Conservation (phyloP, 2,888 invertebrate genomes). For the Tromatobia lineatoria region DNA sequence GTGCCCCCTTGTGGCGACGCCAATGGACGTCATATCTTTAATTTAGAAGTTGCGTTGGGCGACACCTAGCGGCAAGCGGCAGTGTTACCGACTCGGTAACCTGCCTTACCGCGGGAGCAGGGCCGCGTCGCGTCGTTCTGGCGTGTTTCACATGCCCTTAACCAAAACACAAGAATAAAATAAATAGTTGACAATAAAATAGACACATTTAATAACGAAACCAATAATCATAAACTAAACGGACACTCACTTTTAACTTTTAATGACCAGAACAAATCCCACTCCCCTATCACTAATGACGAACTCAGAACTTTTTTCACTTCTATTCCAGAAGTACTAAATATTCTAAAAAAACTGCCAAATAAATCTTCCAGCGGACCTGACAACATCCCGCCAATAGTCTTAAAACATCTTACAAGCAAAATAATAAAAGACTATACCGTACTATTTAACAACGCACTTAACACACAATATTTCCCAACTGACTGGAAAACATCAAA, state of each 20-base stretch:
- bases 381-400: constrained; percentile 35
- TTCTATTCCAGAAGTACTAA: no score
- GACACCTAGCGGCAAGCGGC: no score
- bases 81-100: no score
- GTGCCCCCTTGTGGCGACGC: no score
- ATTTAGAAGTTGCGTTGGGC: no score
- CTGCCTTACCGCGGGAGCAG: no score
- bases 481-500: constrained; percentile 11
- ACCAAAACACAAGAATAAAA: constrained; percentile 5
- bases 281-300: no score
- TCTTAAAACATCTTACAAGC: constrained; percentile 11
- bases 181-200: constrained; percentile 20
- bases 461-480: constrained; percentile 25
- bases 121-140: no score
- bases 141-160: no score
- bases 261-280: constrained; percentile 6
- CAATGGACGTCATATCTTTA: no score
- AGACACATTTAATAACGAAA: constrained; percentile 2
- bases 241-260: constrained; percentile 5
- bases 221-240: neutral
- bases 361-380: constrained; percentile 20
- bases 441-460: constrained; percentile 27
- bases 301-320: no score
- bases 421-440: constrained; percentile 37
- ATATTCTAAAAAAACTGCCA: neutral